Conservation (phyloP, 2,113 vertebrate genomes). For the Epinephelus cyanopodus region DNA sequence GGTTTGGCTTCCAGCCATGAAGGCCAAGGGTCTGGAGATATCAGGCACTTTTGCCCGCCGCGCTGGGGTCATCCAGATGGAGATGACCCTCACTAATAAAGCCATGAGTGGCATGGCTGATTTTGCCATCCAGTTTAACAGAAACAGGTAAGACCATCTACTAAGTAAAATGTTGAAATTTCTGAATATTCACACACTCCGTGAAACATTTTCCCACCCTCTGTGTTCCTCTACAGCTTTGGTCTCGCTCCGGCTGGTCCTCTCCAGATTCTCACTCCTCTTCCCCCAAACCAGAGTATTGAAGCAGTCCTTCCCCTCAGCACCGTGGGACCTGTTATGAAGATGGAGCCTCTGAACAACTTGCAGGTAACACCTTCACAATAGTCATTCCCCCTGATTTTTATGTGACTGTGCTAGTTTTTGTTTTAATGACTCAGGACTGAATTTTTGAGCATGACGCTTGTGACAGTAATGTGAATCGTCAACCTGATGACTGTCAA, state of each 20-base stretch:
- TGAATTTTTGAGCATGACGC: neutral
- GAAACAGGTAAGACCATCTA: slow-evolving; percentile 89
- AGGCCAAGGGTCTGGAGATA: slow-evolving; percentile 97
- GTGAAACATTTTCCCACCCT: neutral
- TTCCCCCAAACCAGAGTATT: slow-evolving; percentile 94
- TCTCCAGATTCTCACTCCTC: slow-evolving; percentile 93
- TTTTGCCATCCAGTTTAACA: slow-evolving; percentile 99
- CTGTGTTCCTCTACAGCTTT: slow-evolving; percentile 85
- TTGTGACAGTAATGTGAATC: neutral
- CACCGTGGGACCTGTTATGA: slow-evolving; percentile 95
- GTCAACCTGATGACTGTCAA: neutral
- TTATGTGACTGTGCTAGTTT: neutral
- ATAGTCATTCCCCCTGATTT: neutral
- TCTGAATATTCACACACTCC: neutral
- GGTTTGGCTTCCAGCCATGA: slow-evolving; percentile 97
- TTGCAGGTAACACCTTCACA: slow-evolving; percentile 88
- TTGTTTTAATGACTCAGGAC: neutral
- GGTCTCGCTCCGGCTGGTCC: slow-evolving; percentile 96
- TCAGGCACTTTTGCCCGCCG: slow-evolving; percentile 94
- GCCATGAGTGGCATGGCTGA: slow-evolving; percentile 97
- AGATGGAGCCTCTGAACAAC: slow-evolving; percentile 98
- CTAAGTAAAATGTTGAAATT: neutral
- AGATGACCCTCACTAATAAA: slow-evolving; percentile 94
- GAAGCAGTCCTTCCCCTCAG: slow-evolving; percentile 93
- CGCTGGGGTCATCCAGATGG: slow-evolving; percentile 94